A percentile compares a stretch with the other conserved stretches of the same genome.
Conservation (phyloP, 2,113 vertebrate species). For the Ceuthmochares aereus region DNA sequence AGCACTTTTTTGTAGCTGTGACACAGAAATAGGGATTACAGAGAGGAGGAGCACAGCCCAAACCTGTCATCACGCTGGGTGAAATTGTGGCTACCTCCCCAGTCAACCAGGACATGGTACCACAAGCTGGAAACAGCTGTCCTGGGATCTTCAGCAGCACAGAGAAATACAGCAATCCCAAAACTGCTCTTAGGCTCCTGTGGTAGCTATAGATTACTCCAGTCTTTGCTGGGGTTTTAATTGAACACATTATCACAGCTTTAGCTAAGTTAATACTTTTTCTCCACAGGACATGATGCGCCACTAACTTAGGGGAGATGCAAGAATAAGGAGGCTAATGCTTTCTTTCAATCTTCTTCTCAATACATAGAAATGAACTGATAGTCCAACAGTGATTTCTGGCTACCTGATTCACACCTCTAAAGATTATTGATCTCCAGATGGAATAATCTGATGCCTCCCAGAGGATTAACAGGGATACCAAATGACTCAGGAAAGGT, state of each 20-base stretch:
- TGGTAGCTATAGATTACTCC: not conserved
- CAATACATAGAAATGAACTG: not conserved
- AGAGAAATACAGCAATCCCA: not conserved
- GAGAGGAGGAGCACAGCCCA: not conserved
- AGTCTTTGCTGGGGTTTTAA: not conserved
- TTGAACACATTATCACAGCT: not conserved
- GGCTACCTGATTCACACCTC: not conserved
- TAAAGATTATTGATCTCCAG: not conserved
- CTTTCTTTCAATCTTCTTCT: not conserved
- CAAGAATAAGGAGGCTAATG: not conserved
- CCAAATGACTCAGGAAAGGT: not conserved
- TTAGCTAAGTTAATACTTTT: not conserved
- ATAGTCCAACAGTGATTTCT: not conserved
- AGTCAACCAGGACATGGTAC: not conserved
- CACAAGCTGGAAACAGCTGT: not conserved
- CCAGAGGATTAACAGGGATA: not conserved
- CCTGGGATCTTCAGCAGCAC: accelerated
- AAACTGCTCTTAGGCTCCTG: not conserved
- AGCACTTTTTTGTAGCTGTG: not conserved
- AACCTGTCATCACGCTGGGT: not conserved
- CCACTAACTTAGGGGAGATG: not conserved
- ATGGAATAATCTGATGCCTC: not conserved
- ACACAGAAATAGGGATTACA: not conserved
- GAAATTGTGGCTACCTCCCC: not conserved
- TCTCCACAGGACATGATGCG: not conserved